Evolutionary conservation across 2,113 vertebrate genomes (phyloP), one percentile per base, ranked within the genome.

Genomic region (Centrocercus urophasianus): DNA sequence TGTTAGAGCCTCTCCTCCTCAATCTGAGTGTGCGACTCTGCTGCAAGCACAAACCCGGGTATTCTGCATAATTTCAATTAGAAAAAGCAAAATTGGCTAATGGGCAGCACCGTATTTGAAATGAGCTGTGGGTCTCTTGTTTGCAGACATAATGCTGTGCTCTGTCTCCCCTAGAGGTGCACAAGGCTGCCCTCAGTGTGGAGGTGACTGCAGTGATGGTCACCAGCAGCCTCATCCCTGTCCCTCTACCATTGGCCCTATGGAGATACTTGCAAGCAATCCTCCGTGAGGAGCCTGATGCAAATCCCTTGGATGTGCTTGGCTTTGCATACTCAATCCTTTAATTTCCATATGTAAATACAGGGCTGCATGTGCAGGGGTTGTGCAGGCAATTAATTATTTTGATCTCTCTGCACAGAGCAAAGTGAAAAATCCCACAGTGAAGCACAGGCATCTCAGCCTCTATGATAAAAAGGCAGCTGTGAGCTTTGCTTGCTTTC

Each of bases 321-420:
- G 85, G 91, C 84, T 95, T 89, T 95, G 82, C 87, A 59, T 66
- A 40, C 17, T 15, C 60, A 60, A 87, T 89, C 89, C 82, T 89
- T 94, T 89, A 38, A 95, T 94, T 93, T 94, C 91, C 84, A 77
- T 83, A 67, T 94, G 87, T 79, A 94, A 92, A 96, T 83, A 56
- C 32, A 28, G 82, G 67, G 25, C 84, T 93, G 84, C 4, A 4
- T 56, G 73, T 36, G 71, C 78, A 77, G 81, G 64, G 71, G 57
- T 64, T 71, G 66, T 80, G 84, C 64, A 63, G 63, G 78, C 67
- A 80, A 56, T 85, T 93, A 79, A 71, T 83, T 77, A 66, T 79
- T 89, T 67, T 93, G 63, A 73, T 96, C 63, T 86, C n/a, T 50
- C 72, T 20, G 36, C 38, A 8, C 78, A 65, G 81, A 90, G 71